Evolutionary conservation across 2,888 invertebrate species (phyloP).

Genomic region (Noctua pronuba): DNA sequence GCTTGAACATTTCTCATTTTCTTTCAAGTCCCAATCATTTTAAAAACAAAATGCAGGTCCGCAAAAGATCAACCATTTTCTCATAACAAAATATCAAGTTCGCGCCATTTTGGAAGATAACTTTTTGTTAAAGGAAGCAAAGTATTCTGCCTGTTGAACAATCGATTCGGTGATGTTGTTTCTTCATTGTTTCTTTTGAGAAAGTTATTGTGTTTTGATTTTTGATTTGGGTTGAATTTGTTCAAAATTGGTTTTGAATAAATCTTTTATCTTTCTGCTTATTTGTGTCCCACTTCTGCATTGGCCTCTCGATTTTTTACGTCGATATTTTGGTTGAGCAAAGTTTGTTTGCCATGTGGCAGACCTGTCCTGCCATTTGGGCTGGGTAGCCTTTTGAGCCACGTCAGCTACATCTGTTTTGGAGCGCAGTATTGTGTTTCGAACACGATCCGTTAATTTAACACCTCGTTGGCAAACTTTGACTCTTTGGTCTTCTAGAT

Average conservation of each 20-base stretch:
- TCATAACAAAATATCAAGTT: constrained; percentile 47
- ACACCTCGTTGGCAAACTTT: no score
- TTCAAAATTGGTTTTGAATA: constrained; percentile 18
- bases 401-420: no score
- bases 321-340: not conserved
- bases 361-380: no score
- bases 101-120: constrained; percentile 36
- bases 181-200: constrained; percentile 20
- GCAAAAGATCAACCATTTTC: constrained; percentile 37
- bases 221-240: constrained; percentile 12
- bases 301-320: not conserved
- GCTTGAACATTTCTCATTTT: not conserved
- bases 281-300: not conserved
- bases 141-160: constrained; percentile 37
- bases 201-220: constrained; percentile 23
- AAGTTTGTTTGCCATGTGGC: no score
- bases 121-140: constrained; percentile 49
- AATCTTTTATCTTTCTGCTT: not conserved
- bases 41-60: constrained; percentile 30
- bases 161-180: constrained; percentile 30
- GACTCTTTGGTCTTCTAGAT: no score
- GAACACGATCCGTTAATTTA: no score
- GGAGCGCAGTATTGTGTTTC: no score
- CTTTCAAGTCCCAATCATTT: not conserved
- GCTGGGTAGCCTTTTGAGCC: no score